Base-by-base conservation (phyloP, 30 jellyfish, hydroid and myxozoan genomes). In the Aurelia aurita complex sp. Pacific region DNA sequence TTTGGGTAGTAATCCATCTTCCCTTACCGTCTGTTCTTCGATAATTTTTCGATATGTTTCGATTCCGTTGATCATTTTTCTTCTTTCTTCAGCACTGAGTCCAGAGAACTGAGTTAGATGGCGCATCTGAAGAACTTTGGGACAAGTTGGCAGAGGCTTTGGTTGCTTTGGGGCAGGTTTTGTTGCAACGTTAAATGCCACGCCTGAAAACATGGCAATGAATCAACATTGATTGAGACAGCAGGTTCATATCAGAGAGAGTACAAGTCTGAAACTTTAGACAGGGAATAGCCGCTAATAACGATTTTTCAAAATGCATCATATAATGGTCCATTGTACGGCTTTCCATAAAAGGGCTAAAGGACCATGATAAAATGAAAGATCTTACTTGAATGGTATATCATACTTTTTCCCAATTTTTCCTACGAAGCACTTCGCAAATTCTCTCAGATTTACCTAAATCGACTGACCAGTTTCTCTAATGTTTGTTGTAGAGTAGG, bases 71-170 rank as follows among this genome's bases (percentile, higher is more conserved):
- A 79, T 52, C 77, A 91, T 85, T 52, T 64, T 64, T 53, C 74
- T 19, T 43, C 95, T 69, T 19, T 57, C 88, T 18, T 80, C 88
- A 33, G 80, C 69, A 13, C 71, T 61, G 36, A 91, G 87, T 16
- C 83, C 91, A 43, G 38, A 14, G 32, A 63, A 85, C 0, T 91
- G 79, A 57, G 85, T 79, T 1, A 85, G 29, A 40, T 91, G 96
- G 18, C 96, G 90, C 71, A 91, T 13, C 55, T 79, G 89, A 61
- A 91, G 89, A 9, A 74, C 80, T 19, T 42, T 64, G 2, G 98
- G 98, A 76, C 96, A 85, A 35, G 69, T 76, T 11, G 74, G 53
- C 13, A 43, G n/a, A n/a, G 81, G 88, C 83, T 64, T 55, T 5
- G 92, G 74, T 19, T n/a, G 76, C 14, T 17, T 64, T 4, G 78